A percentile compares a stretch with the other conserved stretches of the same genome.
phyloP scores from a whole-genome alignment of 2,888 invertebrate species.

The Scaptomyza parva region DNA sequence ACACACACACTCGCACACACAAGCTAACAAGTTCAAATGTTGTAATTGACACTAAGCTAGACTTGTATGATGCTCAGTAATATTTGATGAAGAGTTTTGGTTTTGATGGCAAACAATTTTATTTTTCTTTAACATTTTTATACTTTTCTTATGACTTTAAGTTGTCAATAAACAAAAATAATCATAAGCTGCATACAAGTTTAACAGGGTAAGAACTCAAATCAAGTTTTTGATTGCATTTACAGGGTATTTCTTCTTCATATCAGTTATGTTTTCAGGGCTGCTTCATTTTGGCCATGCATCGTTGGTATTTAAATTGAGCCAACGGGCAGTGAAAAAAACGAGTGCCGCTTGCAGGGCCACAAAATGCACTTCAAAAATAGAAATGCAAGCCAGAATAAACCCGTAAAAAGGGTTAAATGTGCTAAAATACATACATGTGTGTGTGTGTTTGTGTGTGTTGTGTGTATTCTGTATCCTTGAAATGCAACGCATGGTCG shows the following conservation, averaged over 20 bases:
- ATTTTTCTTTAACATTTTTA: too few relatives aligned
- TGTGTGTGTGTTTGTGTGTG: conserved; percentile 17
- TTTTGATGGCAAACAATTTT: too few relatives aligned
- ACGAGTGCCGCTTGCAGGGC: conserved; percentile 47
- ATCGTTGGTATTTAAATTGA: conserved; percentile 80
- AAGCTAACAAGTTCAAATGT: conserved; percentile 33
- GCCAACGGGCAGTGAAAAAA: conserved; percentile 71
- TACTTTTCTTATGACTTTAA: too few relatives aligned
- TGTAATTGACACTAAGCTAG: conserved; percentile 7
- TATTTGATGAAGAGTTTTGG: not conserved
- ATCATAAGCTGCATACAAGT: too few relatives aligned
- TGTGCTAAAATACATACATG: conserved; percentile 30
- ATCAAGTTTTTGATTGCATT: not conserved
- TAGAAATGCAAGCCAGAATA: conserved; percentile 57
- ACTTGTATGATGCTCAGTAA: conserved; percentile 22
- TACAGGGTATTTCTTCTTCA: conserved; percentile 40
- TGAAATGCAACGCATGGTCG: conserved; percentile 61
- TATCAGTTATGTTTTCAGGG: conserved; percentile 21
- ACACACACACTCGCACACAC: conserved; percentile 25
- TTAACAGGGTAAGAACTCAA: too few relatives aligned
- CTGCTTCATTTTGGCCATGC: conserved; percentile 70
- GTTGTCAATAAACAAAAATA: not conserved
- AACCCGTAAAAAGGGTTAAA: conserved; percentile 58
- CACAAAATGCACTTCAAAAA: conserved; percentile 76
- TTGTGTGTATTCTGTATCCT: conserved; percentile 57